Conservation (phyloP, 92 coral and sea anemone species). For the Ricordea florida region DNA sequence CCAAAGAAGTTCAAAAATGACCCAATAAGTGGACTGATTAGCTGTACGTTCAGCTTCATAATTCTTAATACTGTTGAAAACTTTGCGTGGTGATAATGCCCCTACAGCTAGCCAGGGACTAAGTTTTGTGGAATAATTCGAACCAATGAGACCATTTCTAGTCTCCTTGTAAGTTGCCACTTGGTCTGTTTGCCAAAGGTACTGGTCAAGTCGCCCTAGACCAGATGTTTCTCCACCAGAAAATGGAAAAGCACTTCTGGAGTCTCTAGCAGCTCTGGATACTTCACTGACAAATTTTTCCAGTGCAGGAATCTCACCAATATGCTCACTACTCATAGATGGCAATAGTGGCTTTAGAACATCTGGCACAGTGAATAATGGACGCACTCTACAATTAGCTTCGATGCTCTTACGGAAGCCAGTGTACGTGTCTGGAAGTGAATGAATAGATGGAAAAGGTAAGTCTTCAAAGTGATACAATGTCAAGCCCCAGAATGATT, state of each 20-base stretch:
- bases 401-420: conserved; percentile 65
- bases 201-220: conserved; percentile 28
- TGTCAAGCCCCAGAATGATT: conserved; percentile 61
- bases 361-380: conserved; percentile 21
- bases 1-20: conserved; percentile 67
- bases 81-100: conserved; percentile 54
- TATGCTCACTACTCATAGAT: neutral
- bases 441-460: conserved; percentile 31
- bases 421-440: conserved; percentile 64
- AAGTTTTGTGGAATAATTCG: conserved; percentile 60
- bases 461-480: conserved; percentile 59
- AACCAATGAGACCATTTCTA: conserved; percentile 63
- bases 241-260: conserved; percentile 64
- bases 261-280: conserved; percentile 8
- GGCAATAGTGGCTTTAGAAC: conserved; percentile 29
- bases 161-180: conserved; percentile 67
- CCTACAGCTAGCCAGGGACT: conserved; percentile 74
- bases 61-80: conserved; percentile 34
- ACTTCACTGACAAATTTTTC: conserved; percentile 21
- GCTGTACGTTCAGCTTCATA: conserved; percentile 54
- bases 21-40: conserved; percentile 72
- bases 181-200: conserved; percentile 57
- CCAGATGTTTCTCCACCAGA: conserved; percentile 64
- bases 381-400: conserved; percentile 36
- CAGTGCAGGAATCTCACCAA: conserved; percentile 36